phyloP scores from a whole-genome alignment of 30 jellyfish, hydroid and myxozoan species.

The Cassiopea andromeda region DNA sequence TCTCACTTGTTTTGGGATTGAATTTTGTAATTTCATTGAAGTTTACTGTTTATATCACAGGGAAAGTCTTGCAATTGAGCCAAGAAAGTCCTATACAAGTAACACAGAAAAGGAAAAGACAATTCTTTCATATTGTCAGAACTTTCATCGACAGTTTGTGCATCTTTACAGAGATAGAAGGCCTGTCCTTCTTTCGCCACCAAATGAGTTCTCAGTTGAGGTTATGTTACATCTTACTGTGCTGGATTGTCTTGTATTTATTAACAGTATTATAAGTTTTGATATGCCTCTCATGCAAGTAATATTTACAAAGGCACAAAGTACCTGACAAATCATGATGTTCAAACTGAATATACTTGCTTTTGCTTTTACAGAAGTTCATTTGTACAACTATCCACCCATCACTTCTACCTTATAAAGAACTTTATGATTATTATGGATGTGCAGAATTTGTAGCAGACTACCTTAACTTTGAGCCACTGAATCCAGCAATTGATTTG shows the following conservation, averaged over 20 bases:
- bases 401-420: slow-evolving; percentile 73
- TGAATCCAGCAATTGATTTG: slow-evolving; percentile 94
- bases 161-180: slow-evolving; percentile 91
- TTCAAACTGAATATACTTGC: not conserved
- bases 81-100: slow-evolving; percentile 62
- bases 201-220: slow-evolving; percentile 88
- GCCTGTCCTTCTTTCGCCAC: slow-evolving; percentile 77
- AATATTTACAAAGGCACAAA: no score
- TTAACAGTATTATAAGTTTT: no score
- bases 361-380: slow-evolving; percentile 62
- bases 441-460: slow-evolving; percentile 97
- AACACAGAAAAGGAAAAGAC: slow-evolving; percentile 76
- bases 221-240: slow-evolving; percentile 34
- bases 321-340: no score
- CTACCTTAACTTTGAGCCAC: slow-evolving; percentile 87
- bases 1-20: not conserved
- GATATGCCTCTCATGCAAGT: no score
- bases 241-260: no score
- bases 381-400: slow-evolving; percentile 83
- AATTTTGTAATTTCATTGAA: not conserved
- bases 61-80: slow-evolving; percentile 29
- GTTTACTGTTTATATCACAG: not conserved
- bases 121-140: slow-evolving; percentile 82
- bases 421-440: slow-evolving; percentile 77
- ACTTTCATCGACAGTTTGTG: slow-evolving; percentile 87